phyloP scores from a whole-genome alignment of 1,140 invertebrate species.

The Drosophila busckii region DNA sequence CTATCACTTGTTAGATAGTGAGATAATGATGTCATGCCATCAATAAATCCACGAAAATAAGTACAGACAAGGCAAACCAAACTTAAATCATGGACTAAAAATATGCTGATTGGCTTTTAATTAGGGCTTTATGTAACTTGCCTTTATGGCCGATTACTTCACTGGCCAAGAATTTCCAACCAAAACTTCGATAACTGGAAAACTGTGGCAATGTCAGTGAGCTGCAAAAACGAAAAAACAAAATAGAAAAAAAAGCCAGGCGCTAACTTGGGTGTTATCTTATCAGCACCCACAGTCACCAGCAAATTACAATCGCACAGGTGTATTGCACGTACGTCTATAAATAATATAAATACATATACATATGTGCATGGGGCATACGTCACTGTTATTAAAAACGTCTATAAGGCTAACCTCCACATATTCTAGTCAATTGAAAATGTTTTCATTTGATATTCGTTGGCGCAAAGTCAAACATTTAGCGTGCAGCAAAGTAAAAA shows the following conservation, averaged over 20 bases:
- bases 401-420: background rate
- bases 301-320: slow-evolving; percentile 17
- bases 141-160: slow-evolving; percentile 56
- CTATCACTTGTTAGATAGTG: slow-evolving; percentile 15
- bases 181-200: slow-evolving; percentile 43
- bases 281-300: slow-evolving; percentile 37
- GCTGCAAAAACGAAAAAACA: slow-evolving; percentile 34
- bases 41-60: slow-evolving; percentile 17
- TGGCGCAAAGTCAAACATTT: slow-evolving; percentile 4
- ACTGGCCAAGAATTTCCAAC: slow-evolving; percentile 59
- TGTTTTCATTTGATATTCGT: slow-evolving; percentile 1
- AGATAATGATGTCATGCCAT: slow-evolving; percentile 51
- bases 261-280: slow-evolving; percentile 56
- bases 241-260: slow-evolving; percentile 34
- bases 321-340: slow-evolving; percentile 15
- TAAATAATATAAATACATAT: slow-evolving; percentile 5
- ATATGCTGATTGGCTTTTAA: slow-evolving; percentile 31
- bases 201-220: slow-evolving; percentile 32
- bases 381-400: slow-evolving; percentile 1
- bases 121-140: slow-evolving; percentile 50
- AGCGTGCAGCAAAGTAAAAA: too few relatives aligned
- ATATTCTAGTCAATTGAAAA: background rate
- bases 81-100: slow-evolving; percentile 41
- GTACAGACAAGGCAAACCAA: slow-evolving; percentile 3
- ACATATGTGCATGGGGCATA: background rate